phyloP scores from a whole-genome alignment of 2,113 vertebrate genomes.

The Caloenas nicobarica region DNA sequence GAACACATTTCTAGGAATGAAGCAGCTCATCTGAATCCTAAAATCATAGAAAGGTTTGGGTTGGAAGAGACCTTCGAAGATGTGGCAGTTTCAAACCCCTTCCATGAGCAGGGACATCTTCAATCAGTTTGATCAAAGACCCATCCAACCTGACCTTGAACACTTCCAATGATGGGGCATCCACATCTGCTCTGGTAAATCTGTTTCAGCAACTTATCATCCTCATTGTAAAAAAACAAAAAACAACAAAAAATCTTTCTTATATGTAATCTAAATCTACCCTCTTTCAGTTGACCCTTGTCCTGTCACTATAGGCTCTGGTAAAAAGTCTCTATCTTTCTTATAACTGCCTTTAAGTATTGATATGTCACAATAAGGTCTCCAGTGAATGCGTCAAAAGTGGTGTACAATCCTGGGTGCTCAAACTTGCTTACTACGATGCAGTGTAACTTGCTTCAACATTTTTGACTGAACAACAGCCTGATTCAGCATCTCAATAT shows the following conservation, averaged over 20 bases:
- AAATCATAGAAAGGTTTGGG: background rate
- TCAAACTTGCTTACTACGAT: background rate
- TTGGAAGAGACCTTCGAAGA: background rate
- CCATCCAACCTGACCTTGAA: background rate
- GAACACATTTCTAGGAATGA: background rate
- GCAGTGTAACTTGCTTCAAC: background rate
- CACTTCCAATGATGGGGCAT: background rate
- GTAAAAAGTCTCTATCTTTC: background rate
- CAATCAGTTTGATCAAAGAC: background rate
- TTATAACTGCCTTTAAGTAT: background rate
- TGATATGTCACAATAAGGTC: background rate
- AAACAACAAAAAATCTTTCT: background rate
- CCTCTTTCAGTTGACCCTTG: background rate
- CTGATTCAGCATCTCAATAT: too few species aligned
- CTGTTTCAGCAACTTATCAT: background rate
- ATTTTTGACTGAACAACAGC: background rate
- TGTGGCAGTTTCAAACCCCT: background rate
- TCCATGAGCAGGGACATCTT: background rate
- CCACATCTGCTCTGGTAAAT: background rate
- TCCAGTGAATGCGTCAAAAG: background rate
- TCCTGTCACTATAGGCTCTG: background rate
- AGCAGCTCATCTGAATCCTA: background rate
- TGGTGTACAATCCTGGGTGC: background rate
- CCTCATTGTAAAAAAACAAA: background rate
- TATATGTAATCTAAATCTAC: background rate